Evolutionary conservation across 2,797 vertebrate species (phyloP), one percentile per base, ranked within the genome.

Genomic region (Tangara arthus): DNA sequence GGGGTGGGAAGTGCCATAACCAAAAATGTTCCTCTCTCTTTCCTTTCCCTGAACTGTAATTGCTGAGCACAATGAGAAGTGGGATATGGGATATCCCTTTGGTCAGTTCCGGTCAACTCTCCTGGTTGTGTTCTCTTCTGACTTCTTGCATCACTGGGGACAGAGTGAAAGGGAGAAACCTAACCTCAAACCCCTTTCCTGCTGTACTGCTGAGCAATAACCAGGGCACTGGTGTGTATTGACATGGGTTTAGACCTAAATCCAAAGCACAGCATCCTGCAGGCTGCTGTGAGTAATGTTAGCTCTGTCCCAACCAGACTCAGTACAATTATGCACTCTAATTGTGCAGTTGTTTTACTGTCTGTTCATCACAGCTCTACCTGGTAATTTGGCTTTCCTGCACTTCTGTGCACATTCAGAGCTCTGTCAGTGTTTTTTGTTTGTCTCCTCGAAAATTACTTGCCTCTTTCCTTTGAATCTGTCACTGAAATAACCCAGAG

Each of bases 131-230:
- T 16, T 75, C 42, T 12, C 12, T 39, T 50, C 63, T 15, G 34
- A 2, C 4, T 49, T 66, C 35, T 47, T 76, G 18, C 4, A 4
- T 34, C 49, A 16, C 4, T 26, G 24, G 8, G 27, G 19, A 3
- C 30, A 59, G 59, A 53, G n/a, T 11, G 5, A 28, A 32, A 32
- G 6, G 9, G 12, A 50, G 32, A n/a, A 9, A 24, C 5, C 4
- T 0, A 41, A 56, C 4, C 16, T 41, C 42, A 27, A 19, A 4
- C 0, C 0, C 7, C 8, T 86, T 49, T 57, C 5, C 20, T 42
- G 27, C 5, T 76, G 32, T 65, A 35, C 32, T 55, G 20, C 39
- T 87, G 18, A 47, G n/a, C 34, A 84, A 16, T 8, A 72, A 3
- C n/a, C 39, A 30, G 50, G 65, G 61, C 41, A 34, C 5, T 42